Base-by-base conservation (phyloP, 2,797 vertebrate species). In the Gambusia yucatana region DNA sequence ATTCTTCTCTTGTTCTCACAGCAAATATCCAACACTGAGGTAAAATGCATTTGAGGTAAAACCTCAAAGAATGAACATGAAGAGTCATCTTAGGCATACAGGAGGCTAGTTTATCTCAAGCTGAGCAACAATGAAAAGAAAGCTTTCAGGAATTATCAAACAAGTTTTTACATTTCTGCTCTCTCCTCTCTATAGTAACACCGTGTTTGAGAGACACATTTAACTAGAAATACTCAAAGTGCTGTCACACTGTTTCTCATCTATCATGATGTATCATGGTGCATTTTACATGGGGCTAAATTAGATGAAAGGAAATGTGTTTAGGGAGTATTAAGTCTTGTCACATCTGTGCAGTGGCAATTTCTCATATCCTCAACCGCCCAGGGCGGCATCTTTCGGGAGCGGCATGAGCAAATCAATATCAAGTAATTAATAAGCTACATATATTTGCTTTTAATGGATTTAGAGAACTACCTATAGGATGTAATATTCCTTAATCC, bases 1-100 rank as follows among this genome's bases (percentile, higher is more conserved):
- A 39, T 67, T 72, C 72, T 44, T 70, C 79, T 74, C 75, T 79
- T 78, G 76, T 48, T 61, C 73, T 80, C 46, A 78, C 59, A 82
- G 59, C 10, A 83, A 76, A 82, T 72, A 65, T 72, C 73, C 33
- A 71, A 39, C 73, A 69, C 44, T 41, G 44, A 71, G n/a, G 72
- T 52, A 36, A 77, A 17, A 69, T 44, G 11, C 13, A 41, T 48
- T 44, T 13, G 5, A n/a, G 28, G 73, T 46, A 69, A 78, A 86
- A 73, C 10, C 25, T 72, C 30, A 79, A 46, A 14, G 80, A 55
- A 43, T 63, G 71, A 76, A 50, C 69, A 67, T 17, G 7, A 33
- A 65, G 44, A 28, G 43, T 47, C 44, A 75, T 28, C 22, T 25
- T 71, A 16, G 75, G 72, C 6, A 20, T 46, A 78, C 36, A 25